These are phyloP conservation scores for Papilio polyxenes DNA, from an alignment of 1,140 invertebrate genomes.

Conservation along the genomic window DNA sequence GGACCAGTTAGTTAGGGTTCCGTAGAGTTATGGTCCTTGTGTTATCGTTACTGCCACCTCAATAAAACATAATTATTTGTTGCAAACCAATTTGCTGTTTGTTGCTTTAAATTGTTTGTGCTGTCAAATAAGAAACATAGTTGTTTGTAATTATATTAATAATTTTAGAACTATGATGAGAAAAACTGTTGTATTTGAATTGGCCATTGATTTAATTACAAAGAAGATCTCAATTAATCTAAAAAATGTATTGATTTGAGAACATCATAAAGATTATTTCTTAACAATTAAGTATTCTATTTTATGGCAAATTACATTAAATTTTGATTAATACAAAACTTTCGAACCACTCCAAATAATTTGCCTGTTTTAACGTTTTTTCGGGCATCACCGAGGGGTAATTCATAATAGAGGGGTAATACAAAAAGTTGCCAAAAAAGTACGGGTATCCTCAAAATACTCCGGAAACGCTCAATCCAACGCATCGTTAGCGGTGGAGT, in stretches of 20 bases:
- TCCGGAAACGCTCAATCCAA: slow-evolving; percentile 59
- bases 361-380: not conserved
- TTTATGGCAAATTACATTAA: too few species aligned
- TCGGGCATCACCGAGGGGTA: not conserved
- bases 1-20: slow-evolving; percentile 55
- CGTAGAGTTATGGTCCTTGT: slow-evolving; percentile 62
- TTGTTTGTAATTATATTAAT: not conserved
- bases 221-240: too few species aligned
- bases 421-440: slow-evolving; percentile 25
- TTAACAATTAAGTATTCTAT: too few species aligned
- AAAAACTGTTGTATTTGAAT: not conserved
- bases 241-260: too few species aligned
- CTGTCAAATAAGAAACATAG: not conserved
- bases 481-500: slow-evolving; percentile 65
- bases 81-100: slow-evolving; percentile 71
- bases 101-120: slow-evolving; percentile 66
- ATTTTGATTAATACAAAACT: not conserved
- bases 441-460: slow-evolving; percentile 45
- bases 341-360: not conserved
- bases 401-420: not conserved
- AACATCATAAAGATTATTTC: too few species aligned
- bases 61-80: slow-evolving; percentile 79
- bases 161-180: not conserved
- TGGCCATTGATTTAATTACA: too few species aligned
- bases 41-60: slow-evolving; percentile 64